These are phyloP conservation scores for Pseudomyrmex cubaensis DNA, from an alignment of 1,140 invertebrate genomes.

Conservation along the genomic window DNA sequence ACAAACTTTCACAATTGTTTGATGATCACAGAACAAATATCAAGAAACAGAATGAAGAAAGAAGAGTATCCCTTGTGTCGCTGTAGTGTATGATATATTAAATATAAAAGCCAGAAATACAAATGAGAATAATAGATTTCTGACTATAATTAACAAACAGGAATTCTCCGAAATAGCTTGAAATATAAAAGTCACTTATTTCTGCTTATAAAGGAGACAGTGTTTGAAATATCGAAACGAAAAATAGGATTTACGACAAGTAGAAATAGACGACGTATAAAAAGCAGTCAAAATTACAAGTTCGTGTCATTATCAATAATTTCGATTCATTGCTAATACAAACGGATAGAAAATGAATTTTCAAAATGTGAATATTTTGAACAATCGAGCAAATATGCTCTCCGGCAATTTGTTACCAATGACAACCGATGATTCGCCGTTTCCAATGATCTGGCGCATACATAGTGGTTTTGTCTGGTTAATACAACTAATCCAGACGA, in stretches of 20 bases:
- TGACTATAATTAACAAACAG: not conserved
- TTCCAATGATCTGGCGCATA: not conserved
- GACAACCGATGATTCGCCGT: not conserved
- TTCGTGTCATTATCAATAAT: not conserved
- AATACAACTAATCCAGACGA: constrained; percentile 7
- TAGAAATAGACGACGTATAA: not conserved
- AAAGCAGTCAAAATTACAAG: not conserved
- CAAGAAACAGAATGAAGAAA: not conserved
- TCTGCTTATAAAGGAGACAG: not conserved
- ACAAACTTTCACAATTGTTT: not conserved
- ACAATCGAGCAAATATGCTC: constrained; percentile 10
- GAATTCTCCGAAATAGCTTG: not conserved
- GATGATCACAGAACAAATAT: not conserved
- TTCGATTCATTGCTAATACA: not conserved
- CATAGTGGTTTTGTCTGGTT: constrained; percentile 21
- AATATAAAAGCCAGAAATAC: not conserved
- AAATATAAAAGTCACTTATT: not conserved
- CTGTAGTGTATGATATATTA: not conserved
- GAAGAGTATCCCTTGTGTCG: not conserved
- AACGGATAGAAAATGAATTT: not conserved
- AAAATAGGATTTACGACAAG: not conserved
- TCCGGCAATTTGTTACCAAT: constrained; percentile 31
- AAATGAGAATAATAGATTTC: not conserved
- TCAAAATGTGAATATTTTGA: constrained; percentile 17
- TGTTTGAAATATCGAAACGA: not conserved